These are phyloP conservation scores for Syrmaticus mikado DNA, from an alignment of 2,113 vertebrate genomes.

Conservation along the genomic window DNA sequence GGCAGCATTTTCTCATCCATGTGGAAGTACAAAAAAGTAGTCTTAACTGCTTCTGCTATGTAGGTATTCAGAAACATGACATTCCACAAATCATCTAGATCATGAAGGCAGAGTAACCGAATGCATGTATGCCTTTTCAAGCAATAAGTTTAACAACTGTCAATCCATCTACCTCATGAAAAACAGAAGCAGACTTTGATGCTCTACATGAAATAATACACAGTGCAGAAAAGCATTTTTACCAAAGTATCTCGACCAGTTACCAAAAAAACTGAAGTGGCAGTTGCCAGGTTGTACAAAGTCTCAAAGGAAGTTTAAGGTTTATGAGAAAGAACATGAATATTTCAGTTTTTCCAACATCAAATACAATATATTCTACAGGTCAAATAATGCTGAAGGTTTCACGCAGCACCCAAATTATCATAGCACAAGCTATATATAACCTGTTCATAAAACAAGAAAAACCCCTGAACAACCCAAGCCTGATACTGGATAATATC, in stretches of 20 bases:
- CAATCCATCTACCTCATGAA: not conserved
- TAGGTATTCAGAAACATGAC: not conserved
- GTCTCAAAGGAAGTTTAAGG: not conserved
- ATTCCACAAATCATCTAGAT: not conserved
- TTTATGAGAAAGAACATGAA: not conserved
- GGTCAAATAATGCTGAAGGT: not conserved
- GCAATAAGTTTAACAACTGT: not conserved
- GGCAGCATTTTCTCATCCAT: not conserved
- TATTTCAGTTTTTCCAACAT: not conserved
- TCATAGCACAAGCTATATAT: not conserved
- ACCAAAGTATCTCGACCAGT: not conserved
- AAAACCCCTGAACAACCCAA: not conserved
- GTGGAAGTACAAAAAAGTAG: not conserved
- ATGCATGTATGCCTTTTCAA: not conserved
- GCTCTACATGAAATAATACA: not conserved
- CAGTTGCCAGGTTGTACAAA: not conserved
- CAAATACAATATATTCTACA: not conserved
- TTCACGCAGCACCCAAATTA: accelerated
- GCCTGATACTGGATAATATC: not conserved
- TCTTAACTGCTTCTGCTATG: not conserved
- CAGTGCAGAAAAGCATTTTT: not conserved
- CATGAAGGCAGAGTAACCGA: not conserved
- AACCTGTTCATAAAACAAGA: not conserved
- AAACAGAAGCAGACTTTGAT: not conserved
- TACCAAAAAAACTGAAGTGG: not conserved